Base-by-base conservation (phyloP, 2,797 vertebrate genomes). In the Eospalax fontanierii region DNA sequence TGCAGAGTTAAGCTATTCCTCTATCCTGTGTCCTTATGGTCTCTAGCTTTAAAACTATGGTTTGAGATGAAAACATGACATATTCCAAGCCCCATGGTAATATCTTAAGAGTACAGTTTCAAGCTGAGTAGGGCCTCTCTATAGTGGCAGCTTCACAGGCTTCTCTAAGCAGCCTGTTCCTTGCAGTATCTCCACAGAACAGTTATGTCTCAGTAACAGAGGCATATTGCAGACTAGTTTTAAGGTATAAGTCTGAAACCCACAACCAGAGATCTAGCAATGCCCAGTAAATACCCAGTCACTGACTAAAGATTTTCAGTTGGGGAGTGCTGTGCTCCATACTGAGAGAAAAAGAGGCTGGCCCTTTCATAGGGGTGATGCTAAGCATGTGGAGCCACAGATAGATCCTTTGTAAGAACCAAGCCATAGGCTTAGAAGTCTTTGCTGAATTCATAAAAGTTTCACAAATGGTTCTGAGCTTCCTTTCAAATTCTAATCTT, bases 111-210 rank as follows among this genome's bases (percentile, higher is more conserved):
- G 57, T 4, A 30, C 3, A 74, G 46, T 7, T 61, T 22, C 30
- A 28, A 74, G 68, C 24, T 3, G 2, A 65, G 19, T 0, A 14
- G 3, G 4, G 16, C 33, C 65, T 40, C 2, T 11, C 2, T 24
- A 40, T 2, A 10, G 43, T 2, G 63, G 11, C 43, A 10, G 46
- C 50, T 46, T 3, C 22, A 28, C 2, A 10, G 22, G 14, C 18
- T 50, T 71, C 65, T 19, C 65, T 30, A 35, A 57, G 33, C 22
- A 28, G 30, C 18, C 15, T 26, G 11, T 54, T 40, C 30, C n/a
- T 4, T 2, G 4, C 0, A 14, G 30, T 1, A 1, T 46, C 38
- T 14, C 16, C 33, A 14, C 16, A 79, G 38, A n/a, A 6, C 1
- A 54, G 84, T 1, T 0, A 33, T 2, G 74, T 66, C 33, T n/a